Base-by-base conservation (phyloP, 2,113 vertebrate species). In the Scopus umbretta region DNA sequence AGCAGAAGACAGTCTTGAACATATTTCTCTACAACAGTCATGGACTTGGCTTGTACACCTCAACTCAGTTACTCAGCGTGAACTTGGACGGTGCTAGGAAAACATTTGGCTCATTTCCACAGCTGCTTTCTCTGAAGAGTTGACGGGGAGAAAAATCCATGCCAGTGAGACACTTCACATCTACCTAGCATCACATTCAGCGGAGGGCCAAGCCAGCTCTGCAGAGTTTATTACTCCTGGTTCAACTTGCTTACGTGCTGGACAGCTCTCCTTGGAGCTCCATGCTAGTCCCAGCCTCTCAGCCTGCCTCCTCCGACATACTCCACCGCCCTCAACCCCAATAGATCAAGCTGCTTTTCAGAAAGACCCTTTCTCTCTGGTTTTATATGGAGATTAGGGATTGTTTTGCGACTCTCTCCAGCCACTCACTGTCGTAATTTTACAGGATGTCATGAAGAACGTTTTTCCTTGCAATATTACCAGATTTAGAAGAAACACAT, bases 21-120 rank as follows among this genome's bases (percentile, higher is more conserved):
- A 95, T 97, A 92, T 76, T 97, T 96, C 89, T 91, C 49, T 90
- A 66, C 22, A 95, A 70, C 30, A 92, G 91, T 97, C 95, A 96
- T 92, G 68, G 80, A 89, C 55, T 97, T 97, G 96, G 96, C 96
- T 82, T 92, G 62, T 38, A 40, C 73, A 94, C 65, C 94, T 95
- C 73, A 90, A 61, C 68, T 91, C 89, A 82, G 88, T 65, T 72
- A 93, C 96, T 94, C 97, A 97, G 90, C 6, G 0, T 95, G 92
- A 95, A 80, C 66, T 95, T 95, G 95, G 95, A 92, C 73, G 47
- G 70, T 29, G 40, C 84, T 84, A 65, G 32, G 38, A 89, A 96
- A 96, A 65, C 84, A 70, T 73, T 7, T 92, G 86, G 91, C 92
- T 85, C 63, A 16, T 63, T 86, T 85, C 92, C 90, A 94, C 56